Conservation (phyloP, 2,113 vertebrate genomes). For the Motacilla tschutschensis region DNA sequence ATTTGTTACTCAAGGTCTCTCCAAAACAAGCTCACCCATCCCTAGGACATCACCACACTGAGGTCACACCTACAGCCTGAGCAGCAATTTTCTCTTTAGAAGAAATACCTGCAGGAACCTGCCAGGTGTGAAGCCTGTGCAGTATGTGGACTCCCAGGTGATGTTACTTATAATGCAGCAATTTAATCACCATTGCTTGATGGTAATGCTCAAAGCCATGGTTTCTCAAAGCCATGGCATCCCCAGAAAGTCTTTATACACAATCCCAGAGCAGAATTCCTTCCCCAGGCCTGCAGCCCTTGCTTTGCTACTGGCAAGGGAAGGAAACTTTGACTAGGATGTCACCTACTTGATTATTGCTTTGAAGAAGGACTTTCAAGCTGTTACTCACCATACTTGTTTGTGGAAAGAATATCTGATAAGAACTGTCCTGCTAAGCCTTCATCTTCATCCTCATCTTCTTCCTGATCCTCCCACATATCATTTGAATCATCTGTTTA, state of each 20-base stretch:
- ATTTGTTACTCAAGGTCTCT: background rate
- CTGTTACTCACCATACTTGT: constrained; percentile 87
- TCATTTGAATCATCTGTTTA: constrained; percentile 84
- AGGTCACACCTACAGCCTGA: background rate
- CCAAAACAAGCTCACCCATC: background rate
- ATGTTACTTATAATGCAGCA: background rate
- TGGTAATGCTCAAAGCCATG: no score
- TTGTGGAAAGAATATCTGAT: constrained; percentile 92
- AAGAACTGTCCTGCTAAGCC: constrained; percentile 90
- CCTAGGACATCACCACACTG: background rate
- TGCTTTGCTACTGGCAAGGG: background rate
- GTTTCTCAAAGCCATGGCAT: background rate
- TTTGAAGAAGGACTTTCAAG: background rate
- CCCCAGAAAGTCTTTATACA: background rate
- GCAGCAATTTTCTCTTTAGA: background rate
- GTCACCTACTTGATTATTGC: background rate
- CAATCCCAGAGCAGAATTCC: background rate
- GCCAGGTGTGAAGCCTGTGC: background rate
- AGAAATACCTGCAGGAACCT: background rate
- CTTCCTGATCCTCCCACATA: constrained; percentile 94
- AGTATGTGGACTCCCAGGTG: background rate
- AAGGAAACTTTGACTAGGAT: background rate
- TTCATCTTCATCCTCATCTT: constrained; percentile 89
- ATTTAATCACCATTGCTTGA: background rate
- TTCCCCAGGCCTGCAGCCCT: background rate